A percentile compares a stretch with the other conserved stretches of the same genome.
These are phyloP conservation scores for Chloromyia formosa DNA, from an alignment of 2,888 invertebrate species.

Conservation along the genomic window DNA sequence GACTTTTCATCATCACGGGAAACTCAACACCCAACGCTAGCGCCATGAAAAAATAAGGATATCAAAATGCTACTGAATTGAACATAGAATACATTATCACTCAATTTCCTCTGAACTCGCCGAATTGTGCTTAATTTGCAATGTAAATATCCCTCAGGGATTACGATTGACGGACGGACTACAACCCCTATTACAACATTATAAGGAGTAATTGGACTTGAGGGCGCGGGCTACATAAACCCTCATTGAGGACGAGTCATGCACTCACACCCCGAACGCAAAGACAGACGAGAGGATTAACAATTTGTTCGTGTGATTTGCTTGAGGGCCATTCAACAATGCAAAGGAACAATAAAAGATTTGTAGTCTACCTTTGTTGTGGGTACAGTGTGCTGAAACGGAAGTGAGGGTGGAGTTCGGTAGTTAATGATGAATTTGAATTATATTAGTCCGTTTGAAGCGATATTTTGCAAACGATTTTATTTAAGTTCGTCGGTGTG, in stretches of 20 bases:
- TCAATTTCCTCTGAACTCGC: constrained; percentile 35
- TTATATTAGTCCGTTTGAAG: background rate
- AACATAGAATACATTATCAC: constrained; percentile 30
- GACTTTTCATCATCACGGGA: too few relatives aligned
- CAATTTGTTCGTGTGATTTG: constrained; percentile 35
- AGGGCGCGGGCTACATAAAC: constrained; percentile 31
- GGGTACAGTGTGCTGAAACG: background rate
- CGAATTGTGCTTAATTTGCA: constrained; percentile 33
- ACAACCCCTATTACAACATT: constrained; percentile 42
- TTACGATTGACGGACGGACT: background rate
- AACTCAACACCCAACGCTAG: background rate
- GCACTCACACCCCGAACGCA: background rate
- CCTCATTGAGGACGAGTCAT: constrained; percentile 34
- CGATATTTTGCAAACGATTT: too few relatives aligned
- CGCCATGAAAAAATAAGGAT: background rate
- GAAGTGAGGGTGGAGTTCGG: background rate
- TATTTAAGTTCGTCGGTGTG: background rate
- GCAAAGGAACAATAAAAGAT: constrained; percentile 21
- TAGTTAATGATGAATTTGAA: background rate
- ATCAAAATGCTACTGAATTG: constrained; percentile 12
- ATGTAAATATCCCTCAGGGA: constrained; percentile 41
- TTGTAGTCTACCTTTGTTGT: background rate
- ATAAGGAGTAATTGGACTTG: constrained; percentile 37
- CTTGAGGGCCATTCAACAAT: constrained; percentile 6
- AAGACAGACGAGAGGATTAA: constrained; percentile 13